Percentiles rank a stretch among this genome's conserved stretches.
Evolutionary conservation across 2,888 invertebrate genomes (phyloP).

Genomic region (Phragmatobia fuliginosa): DNA sequence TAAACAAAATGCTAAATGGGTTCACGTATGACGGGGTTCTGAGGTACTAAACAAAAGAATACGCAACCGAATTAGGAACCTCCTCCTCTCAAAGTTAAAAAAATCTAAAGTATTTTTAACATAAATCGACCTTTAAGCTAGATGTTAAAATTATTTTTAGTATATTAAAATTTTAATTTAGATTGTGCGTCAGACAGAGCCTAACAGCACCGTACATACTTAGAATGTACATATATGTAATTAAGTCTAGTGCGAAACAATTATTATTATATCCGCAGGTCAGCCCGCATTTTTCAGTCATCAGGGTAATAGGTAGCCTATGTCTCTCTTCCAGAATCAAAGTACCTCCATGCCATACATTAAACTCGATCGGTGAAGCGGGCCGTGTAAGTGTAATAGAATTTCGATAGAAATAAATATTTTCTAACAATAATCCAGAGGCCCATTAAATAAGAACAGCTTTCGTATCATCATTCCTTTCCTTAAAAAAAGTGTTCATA

Average conservation of each 20-base stretch:
- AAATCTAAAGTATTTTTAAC: background rate
- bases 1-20: background rate
- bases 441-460: no score
- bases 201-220: background rate
- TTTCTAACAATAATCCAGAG: no score
- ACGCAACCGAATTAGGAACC: background rate
- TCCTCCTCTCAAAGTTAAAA: background rate
- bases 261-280: no score
- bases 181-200: background rate
- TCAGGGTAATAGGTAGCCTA: no score
- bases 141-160: background rate
- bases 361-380: no score
- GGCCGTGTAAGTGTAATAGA: no score
- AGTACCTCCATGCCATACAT: no score
- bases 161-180: background rate
- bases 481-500: no score
- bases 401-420: no score
- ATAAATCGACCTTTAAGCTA: background rate
- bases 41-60: background rate
- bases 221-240: background rate
- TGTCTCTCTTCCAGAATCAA: no score
- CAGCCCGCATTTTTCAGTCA: no score
- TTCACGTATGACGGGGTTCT: background rate
- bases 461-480: no score
- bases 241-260: background rate